Evolutionary conservation across 2,888 invertebrate genomes (phyloP), one percentile per base, ranked within the genome.

Genomic region (Leptopilina syphax): DNA sequence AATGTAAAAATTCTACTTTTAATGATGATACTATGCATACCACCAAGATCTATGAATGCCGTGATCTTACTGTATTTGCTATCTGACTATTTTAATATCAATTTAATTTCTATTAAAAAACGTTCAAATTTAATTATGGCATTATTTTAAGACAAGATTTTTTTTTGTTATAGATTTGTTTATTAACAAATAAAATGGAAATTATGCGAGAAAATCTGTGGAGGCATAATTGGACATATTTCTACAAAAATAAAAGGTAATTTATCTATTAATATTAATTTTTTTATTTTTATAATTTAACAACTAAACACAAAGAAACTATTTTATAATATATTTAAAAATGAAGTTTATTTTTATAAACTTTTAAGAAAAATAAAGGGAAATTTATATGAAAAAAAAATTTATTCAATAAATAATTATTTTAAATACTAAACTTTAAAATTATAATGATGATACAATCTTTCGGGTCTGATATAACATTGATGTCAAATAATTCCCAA

Each of bases 391-490:
- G 34, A 34, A 34, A 34, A 1, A 1, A 34, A 1, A 27, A 27
- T 27, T 0, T 27, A 27, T 27, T 27, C 27, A 3, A 27, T 9
- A 12, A 10, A 10, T 50, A 50, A 8, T 47, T 47, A 8, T 47
- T 50, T 10, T 10, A 50, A 50, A 1, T 50, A 47, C 12, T 50
- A 24, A n/a, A 7, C n/a, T 50, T 44, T 9, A 24, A 54, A 77
- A 79, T 50, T 50, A 50, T 10, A 9, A 85, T 86, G 87, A 86
- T 87, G 87, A 85, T 84, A 80, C 77, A 83, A 86, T 87, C 87
- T 87, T 87, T 87, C 87, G 87, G 87, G 87, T 83, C 87, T 87
- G 87, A 87, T 85, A 87, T 85, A 79, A 85, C 84, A 84, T 87
- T 87, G 87, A 86, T 83, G 87, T 83, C 78, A 82, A 82, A 81